A percentile compares a stretch with the other conserved stretches of the same genome.
Conservation (phyloP, 2,797 vertebrate species). For the Oryzias dopingdopingensis region DNA sequence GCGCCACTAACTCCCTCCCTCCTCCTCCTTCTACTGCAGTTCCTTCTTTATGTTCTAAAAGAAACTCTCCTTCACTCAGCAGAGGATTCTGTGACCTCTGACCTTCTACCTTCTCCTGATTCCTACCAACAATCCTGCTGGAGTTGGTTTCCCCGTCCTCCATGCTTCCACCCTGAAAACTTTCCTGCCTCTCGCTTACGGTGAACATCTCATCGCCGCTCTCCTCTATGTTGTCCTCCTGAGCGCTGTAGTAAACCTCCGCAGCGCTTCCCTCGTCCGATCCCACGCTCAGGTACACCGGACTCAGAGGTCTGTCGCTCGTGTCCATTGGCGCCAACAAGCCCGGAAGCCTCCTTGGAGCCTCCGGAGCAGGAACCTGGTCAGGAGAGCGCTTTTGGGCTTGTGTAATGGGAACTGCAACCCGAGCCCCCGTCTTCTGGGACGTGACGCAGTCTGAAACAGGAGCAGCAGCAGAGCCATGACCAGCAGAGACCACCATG, state of each 20-base stretch:
- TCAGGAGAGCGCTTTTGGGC: too few relatives aligned
- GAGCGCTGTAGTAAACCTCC: slow-evolving; percentile 68
- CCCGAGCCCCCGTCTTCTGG: slow-evolving; percentile 44
- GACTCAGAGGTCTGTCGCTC: slow-evolving; percentile 24
- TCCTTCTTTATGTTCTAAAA: neutral
- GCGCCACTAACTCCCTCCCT: slow-evolving; percentile 36
- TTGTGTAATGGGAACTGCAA: slow-evolving; percentile 23
- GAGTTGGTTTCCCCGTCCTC: neutral
- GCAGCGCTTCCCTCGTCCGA: slow-evolving; percentile 57
- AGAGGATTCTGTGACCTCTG: neutral
- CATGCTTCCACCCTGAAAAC: too few relatives aligned
- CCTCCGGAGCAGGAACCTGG: too few relatives aligned
- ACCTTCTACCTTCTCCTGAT: neutral
- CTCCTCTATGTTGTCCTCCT: slow-evolving; percentile 49
- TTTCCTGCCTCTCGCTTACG: neutral
- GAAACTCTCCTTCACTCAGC: slow-evolving; percentile 2
- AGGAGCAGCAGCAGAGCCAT: slow-evolving; percentile 30
- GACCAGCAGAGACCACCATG: too few relatives aligned
- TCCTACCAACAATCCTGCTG: neutral
- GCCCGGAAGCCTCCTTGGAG: neutral
- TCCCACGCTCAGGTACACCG: slow-evolving; percentile 53
- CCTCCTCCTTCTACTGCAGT: neutral
- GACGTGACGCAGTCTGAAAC: slow-evolving; percentile 16
- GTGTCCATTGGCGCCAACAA: neutral
- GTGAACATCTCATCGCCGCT: slow-evolving; percentile 23